Evolutionary conservation across 2,888 invertebrate genomes (phyloP), one percentile per base, ranked within the genome.

Genomic region (Calliphora vomitoria): DNA sequence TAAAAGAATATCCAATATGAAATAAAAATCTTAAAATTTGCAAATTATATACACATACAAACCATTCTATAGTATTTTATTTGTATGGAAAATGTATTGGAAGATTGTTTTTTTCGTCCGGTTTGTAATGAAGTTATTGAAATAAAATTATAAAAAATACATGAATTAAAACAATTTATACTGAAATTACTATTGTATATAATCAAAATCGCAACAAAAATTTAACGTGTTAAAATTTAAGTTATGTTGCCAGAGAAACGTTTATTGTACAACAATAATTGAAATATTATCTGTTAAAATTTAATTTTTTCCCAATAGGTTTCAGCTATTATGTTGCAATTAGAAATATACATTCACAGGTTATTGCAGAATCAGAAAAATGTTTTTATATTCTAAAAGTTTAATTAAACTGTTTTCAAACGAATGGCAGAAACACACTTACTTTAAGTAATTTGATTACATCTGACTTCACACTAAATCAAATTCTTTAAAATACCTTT

Each of bases 241-340:
- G 13, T 47, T 47, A 15, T 4, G 47, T 47, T 58, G 55, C 76
- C 76, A 64, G 18, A 25, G 64, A 25, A 25, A 25, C 25, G 25
- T 25, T 75, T 62, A 35, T 50, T 62, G 31, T 62, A 62, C 62
- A 68, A 69, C 41, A 68, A 68, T 58, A 68, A 69, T 68, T 79
- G 78, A 79, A 68, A 60, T 47, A 58, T 69, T 68, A 60, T 68
- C 78, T 31, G 31, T 68, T 50, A 15, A 8, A 10, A 55, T 55
- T 55, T 8, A 6, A 10, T 20, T 20, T 10, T 55, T 20, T 10
- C 0, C 2, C 3, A 10, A 10, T 53, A n/a, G 18, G 50, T n/a
- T n/a, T 53, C 11, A 15, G 50, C 8, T 13, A 11, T 47, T 13
- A 4, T 15, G 15, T 47, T 47, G 47, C 13, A 47, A 18, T 53